Percentiles rank a stretch among this genome's conserved stretches.
These are phyloP conservation scores for Acronicta psi DNA, from an alignment of 2,888 invertebrate species.

Conservation along the genomic window DNA sequence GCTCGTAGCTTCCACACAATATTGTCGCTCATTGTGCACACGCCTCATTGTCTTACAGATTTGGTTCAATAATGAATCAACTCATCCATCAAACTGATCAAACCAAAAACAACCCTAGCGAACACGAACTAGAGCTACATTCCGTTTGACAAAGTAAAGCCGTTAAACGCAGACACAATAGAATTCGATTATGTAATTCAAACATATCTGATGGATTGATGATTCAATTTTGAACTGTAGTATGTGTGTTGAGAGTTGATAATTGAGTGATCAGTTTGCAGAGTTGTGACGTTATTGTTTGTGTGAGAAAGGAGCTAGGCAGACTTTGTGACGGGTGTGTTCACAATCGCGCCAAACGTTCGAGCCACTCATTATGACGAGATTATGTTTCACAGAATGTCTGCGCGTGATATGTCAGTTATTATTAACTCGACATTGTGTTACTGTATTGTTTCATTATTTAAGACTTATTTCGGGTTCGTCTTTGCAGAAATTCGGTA, in stretches of 20 bases:
- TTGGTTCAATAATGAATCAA: constrained; percentile 58
- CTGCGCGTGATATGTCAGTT: constrained; percentile 54
- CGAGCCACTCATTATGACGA: constrained; percentile 72
- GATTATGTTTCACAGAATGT: constrained; percentile 59
- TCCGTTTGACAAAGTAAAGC: constrained; percentile 41
- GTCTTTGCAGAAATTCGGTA: neutral
- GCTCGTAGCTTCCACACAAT: constrained; percentile 71
- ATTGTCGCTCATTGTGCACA: constrained; percentile 69
- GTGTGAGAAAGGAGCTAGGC: constrained; percentile 16
- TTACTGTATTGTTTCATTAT: constrained; percentile 24
- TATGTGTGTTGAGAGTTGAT: constrained; percentile 56
- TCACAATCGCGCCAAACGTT: constrained; percentile 74
- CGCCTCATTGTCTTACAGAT: constrained; percentile 69
- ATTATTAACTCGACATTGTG: constrained; percentile 43
- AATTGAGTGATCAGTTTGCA: constrained; percentile 52
- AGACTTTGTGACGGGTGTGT: constrained; percentile 69
- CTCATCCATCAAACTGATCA: constrained; percentile 35
- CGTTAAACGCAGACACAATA: constrained; percentile 70
- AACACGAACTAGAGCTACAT: constrained; percentile 14
- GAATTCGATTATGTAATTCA: constrained; percentile 61
- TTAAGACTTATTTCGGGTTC: constrained; percentile 1
- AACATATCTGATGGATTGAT: constrained; percentile 57
- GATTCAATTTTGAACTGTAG: constrained; percentile 63
- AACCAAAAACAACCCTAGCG: constrained; percentile 15
- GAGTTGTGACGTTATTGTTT: constrained; percentile 38